These are phyloP conservation scores for Chiridota heheva DNA, from an alignment of 35 echinoderm and acorn worm species.

Conservation along the genomic window DNA sequence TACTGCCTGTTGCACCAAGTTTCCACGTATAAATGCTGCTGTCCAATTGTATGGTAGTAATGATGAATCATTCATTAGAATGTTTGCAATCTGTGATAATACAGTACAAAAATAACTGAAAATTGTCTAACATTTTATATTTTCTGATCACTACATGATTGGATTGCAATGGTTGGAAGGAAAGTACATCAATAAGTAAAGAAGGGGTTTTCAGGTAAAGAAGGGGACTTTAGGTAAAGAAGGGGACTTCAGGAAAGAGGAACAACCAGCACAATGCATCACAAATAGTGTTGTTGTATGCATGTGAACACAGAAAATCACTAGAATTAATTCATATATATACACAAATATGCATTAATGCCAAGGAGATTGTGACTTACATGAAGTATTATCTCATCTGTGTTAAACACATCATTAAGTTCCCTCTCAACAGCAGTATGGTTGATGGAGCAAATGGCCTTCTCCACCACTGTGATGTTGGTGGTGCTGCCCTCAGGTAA, in stretches of 20 bases:
- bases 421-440: not conserved
- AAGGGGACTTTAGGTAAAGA: not conserved
- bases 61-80: constrained; percentile 39
- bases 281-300: too few species aligned
- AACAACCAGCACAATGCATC: not conserved
- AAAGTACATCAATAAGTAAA: too few species aligned
- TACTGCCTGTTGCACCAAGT: constrained; percentile 20
- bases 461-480: not conserved
- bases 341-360: not conserved
- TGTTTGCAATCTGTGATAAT: constrained; percentile 12
- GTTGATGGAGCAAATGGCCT: constrained; percentile 19
- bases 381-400: not conserved
- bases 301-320: not conserved
- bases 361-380: not conserved
- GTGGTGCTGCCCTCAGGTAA: not conserved
- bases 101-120: not conserved
- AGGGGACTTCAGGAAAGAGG: not conserved
- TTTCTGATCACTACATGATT: too few species aligned
- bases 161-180: too few species aligned
- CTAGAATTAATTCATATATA: not conserved
- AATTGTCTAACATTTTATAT: too few species aligned
- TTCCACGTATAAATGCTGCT: constrained; percentile 3
- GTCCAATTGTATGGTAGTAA: constrained; percentile 64
- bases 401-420: constrained; percentile 23
- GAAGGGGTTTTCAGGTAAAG: too few species aligned